Base-by-base conservation (phyloP, 2,888 invertebrate species). In the Chironomus tentans region DNA sequence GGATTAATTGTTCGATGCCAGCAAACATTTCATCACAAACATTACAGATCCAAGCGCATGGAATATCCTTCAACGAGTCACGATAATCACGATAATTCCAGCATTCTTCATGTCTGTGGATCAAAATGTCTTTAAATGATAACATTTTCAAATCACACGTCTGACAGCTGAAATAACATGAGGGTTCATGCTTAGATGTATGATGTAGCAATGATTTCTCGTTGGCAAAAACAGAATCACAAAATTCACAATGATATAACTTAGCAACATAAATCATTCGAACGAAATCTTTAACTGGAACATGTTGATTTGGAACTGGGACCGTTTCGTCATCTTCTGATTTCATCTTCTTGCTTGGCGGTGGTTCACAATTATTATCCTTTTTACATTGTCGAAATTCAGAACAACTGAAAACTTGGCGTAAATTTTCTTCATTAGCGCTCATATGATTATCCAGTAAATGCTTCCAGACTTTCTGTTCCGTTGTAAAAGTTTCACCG, bases 211-310 rank as follows among this genome's bases (percentile, higher is more conserved):
- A 79, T 65, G 84, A 82, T 0, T 84, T 83, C 68, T 85, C 84
- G 70, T 88, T 87, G 0, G 85, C 84, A 78, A 87, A 89, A 0
- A 87, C 84, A 62, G 85, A 85, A 78, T 88, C 88, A 79, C 89
- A 89, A 79, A 87, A 89, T 80, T 89, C 88, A 78, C 89, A 89
- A 79, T 88, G 88, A 46, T 87, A 81, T 4, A 88, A 80, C 46
- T 82, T 81, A 71, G 79, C 79, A 13, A 83, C 74, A 2, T 61
- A 56, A 10, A 71, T 38, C n/a, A n/a, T 13, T 61, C 21, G 10
- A 0, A 68, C 13, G 12, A 50, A 50, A 15, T 68, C 4, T 22
- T 75, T 15, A n/a, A 47, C 13, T 48, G 10, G 21, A 65, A 62
- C 70, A 71, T 74, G 38, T 3, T 13, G 13, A 5, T 15, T 18